Conservation (phyloP, 2,797 vertebrate genomes). For the Otolemur crassicaudatus region DNA sequence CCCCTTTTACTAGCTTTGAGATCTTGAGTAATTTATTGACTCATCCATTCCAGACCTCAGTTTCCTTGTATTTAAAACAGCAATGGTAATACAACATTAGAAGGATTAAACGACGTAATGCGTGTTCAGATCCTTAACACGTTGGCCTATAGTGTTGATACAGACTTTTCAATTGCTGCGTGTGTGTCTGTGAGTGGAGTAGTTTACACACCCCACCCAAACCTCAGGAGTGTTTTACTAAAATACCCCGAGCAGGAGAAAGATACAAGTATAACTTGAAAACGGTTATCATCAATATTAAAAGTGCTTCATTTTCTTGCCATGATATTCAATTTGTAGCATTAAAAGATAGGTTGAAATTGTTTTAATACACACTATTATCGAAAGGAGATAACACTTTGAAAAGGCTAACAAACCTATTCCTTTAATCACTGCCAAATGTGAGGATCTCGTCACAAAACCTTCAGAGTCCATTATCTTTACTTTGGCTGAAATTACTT, state of each 20-base stretch:
- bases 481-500: constrained; percentile 26
- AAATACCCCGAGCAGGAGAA: not conserved
- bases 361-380: not conserved
- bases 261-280: not conserved
- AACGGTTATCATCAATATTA: constrained; percentile 3
- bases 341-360: not conserved
- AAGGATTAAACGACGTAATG: not conserved
- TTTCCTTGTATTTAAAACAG: constrained; percentile 46
- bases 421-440: not conserved
- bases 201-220: not conserved
- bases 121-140: not conserved
- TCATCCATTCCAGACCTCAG: constrained; percentile 4
- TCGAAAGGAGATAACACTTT: not conserved
- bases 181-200: not conserved
- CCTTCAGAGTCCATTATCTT: not conserved
- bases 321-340: not conserved
- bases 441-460: not conserved
- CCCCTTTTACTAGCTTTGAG: not conserved
- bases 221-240: not conserved
- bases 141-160: not conserved
- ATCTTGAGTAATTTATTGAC: not conserved
- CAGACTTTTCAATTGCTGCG: not conserved
- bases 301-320: constrained; percentile 27
- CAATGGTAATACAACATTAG: not conserved
- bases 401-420: not conserved